Evolutionary conservation across 2,888 invertebrate genomes (phyloP).

Genomic region (Ecdyonurus torrentis): DNA sequence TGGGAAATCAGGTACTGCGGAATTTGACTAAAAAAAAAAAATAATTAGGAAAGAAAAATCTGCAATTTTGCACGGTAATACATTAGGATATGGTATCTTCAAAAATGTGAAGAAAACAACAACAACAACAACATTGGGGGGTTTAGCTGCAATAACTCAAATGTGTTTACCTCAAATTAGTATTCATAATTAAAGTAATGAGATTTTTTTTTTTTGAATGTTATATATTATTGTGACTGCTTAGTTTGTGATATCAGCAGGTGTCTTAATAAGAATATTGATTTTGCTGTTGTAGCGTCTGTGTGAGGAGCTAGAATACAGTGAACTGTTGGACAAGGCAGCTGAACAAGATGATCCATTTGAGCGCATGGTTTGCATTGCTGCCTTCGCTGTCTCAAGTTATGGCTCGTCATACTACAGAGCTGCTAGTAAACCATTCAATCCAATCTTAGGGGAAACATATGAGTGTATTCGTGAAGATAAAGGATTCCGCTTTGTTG

Average conservation of each 20-base stretch:
- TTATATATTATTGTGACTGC: too few species aligned
- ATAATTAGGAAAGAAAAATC: too few species aligned
- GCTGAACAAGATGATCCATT: slow-evolving; percentile 43
- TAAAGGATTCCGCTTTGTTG: slow-evolving; percentile 56
- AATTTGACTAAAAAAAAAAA: too few species aligned
- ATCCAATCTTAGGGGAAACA: slow-evolving; percentile 66
- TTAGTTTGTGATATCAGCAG: too few species aligned
- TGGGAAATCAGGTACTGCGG: too few species aligned
- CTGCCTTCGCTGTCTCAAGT: slow-evolving; percentile 66
- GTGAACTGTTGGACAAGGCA: slow-evolving; percentile 60
- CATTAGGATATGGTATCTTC: too few species aligned
- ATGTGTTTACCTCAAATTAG: too few species aligned
- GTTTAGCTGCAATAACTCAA: too few species aligned
- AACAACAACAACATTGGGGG: too few species aligned
- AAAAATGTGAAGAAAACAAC: too few species aligned
- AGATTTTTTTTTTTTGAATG: neutral
- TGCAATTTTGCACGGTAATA: too few species aligned
- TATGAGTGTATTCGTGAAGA: slow-evolving; percentile 66
- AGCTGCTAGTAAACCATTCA: slow-evolving; percentile 72
- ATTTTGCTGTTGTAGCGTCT: slow-evolving; percentile 36
- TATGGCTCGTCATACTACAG: slow-evolving; percentile 55
- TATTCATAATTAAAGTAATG: too few species aligned
- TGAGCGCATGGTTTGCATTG: slow-evolving; percentile 58
- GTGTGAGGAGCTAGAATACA: slow-evolving; percentile 72
- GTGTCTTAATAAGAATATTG: neutral